Evolutionary conservation across 2,797 vertebrate species (phyloP).

Genomic region (Aplochiton taeniatus): DNA sequence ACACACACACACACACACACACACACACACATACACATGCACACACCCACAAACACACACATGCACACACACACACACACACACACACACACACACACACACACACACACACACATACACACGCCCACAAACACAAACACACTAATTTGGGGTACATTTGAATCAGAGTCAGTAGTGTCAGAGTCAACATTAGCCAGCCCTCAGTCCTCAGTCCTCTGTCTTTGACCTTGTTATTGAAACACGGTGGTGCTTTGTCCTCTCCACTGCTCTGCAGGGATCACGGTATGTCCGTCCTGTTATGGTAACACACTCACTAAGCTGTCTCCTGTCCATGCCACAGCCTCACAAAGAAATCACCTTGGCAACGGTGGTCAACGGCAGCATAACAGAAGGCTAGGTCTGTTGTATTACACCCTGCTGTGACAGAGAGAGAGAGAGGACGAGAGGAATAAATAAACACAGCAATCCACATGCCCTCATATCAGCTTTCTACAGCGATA

Average conservation of each 20-base stretch:
- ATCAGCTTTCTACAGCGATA: too few species aligned
- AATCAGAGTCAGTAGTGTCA: neutral
- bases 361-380: too few species aligned
- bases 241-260: neutral
- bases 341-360: too few species aligned
- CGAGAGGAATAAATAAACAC: too few species aligned
- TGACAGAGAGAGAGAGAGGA: neutral
- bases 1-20: neutral
- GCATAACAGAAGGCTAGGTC: neutral
- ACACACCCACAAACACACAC: neutral
- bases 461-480: too few species aligned
- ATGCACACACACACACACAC: conserved; percentile 1
- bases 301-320: neutral
- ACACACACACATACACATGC: conserved; percentile 2
- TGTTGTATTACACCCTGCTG: neutral
- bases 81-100: neutral
- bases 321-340: too few species aligned
- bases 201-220: too few species aligned
- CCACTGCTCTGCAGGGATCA: neutral
- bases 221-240: neutral
- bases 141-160: neutral
- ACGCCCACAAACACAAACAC: neutral
- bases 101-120: neutral
- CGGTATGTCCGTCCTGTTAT: neutral
- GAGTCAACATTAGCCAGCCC: too few species aligned